Base-by-base conservation (phyloP, 2,797 vertebrate species). In the Falco columbarius region DNA sequence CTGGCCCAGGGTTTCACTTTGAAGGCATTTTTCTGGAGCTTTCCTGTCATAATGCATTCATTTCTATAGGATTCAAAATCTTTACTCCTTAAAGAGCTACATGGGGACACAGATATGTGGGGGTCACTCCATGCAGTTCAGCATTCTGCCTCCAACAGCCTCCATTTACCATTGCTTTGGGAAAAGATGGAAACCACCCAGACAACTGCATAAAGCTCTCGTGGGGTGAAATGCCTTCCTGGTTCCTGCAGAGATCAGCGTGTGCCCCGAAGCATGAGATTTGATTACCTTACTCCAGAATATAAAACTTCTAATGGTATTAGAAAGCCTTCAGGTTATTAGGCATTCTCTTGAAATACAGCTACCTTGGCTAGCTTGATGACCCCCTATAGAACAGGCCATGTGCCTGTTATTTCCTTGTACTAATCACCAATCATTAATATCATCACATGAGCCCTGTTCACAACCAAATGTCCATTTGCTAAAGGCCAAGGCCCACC, bases 231-330 rank as follows among this genome's bases (percentile, higher is more conserved):
- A 95, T 89, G 81, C 85, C 70, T 95, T 93, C 86, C 86, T 85
- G 89, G 49, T 82, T 94, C 92, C 90, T 93, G 72, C 14, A 23
- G 93, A 88, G 86, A 96, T 61, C 95, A 91, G 71, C 58, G 0
- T 84, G 81, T 89, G 65, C 58, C 59, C 40, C 8, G 10, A 87
- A 92, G 89, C 96, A 86, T 86, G 61, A 95, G 86, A 92, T 95
- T 87, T 92, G 84, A 85, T 89, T 91, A 89, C 92, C 38, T 92
- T 85, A 55, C 38, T 93, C 89, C 77, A 93, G 93, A 90, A 90
- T 49, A 91, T 87, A 89, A 93, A 94, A 93, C 40, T 91, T 82
- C 19, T 68, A 89, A 95, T 91, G 75, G 46, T 94, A 85, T 90
- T 93, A 94, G 72, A 87, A 92, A 93, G 61, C 72, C 79, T 92